A percentile compares a stretch with the other conserved stretches of the same genome.
phyloP scores from a whole-genome alignment of 2,113 vertebrate genomes.

The Dicentrarchus labrax region DNA sequence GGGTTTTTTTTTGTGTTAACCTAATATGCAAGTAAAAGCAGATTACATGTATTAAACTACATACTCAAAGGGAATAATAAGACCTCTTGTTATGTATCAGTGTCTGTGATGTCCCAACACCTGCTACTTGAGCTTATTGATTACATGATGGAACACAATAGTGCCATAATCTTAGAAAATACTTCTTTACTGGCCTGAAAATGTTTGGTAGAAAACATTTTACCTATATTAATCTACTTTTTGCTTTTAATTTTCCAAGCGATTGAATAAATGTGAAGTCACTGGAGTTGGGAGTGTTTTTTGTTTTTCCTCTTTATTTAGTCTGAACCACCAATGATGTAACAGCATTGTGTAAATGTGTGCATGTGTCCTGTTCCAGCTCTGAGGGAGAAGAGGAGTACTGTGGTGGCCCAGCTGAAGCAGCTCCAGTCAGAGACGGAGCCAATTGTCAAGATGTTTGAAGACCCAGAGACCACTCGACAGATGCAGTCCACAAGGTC shows the following conservation, averaged over 20 bases:
- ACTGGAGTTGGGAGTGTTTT: neutral
- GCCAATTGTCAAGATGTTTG: conserved; percentile 98
- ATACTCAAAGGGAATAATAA: neutral
- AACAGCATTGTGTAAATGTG: neutral
- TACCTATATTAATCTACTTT: too few species aligned
- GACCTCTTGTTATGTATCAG: neutral
- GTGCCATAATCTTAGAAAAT: neutral
- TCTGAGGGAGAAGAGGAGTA: conserved; percentile 93
- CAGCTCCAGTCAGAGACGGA: conserved; percentile 96
- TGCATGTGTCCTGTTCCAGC: conserved; percentile 76
- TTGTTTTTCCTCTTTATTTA: neutral
- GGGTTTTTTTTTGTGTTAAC: too few species aligned
- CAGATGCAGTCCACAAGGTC: conserved; percentile 98
- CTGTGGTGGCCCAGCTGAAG: conserved; percentile 95
- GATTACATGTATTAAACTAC: neutral
- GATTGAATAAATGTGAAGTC: neutral
- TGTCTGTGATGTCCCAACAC: neutral
- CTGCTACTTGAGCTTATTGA: neutral
- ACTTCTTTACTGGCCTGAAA: neutral
- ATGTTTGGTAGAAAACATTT: neutral
- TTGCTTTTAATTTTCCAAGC: too few species aligned
- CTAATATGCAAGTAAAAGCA: too few species aligned
- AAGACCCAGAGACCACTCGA: conserved; percentile 95
- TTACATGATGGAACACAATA: too few species aligned
- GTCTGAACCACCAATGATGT: neutral